A percentile compares a stretch with the other conserved stretches of the same genome.
Evolutionary conservation across 2,113 vertebrate species (phyloP).

Genomic region (Lamprotornis superbus): DNA sequence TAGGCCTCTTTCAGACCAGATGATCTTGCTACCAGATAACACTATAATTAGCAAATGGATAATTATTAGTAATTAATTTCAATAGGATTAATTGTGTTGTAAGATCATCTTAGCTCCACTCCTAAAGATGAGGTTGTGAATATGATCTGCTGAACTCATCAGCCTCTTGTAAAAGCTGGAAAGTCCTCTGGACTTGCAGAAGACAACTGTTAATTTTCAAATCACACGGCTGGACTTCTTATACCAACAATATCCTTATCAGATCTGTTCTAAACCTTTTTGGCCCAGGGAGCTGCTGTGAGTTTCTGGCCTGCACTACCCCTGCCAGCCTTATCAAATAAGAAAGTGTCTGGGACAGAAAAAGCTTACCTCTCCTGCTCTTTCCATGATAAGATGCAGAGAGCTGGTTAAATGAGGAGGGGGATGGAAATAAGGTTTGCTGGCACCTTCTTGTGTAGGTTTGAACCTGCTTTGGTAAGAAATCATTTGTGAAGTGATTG

Average conservation of each 20-base stretch:
- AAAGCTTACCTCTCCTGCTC: not conserved
- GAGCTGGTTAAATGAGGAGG: not conserved
- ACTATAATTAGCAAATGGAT: not conserved
- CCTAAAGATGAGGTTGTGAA: not conserved
- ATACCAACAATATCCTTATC: not conserved
- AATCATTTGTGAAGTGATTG: not conserved
- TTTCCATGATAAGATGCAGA: not conserved
- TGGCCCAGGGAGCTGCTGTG: not conserved
- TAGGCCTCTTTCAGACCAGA: not conserved
- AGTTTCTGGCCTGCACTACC: not conserved
- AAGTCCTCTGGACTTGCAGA: not conserved
- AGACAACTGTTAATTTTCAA: not conserved
- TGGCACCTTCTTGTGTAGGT: not conserved
- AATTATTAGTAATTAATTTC: not conserved
- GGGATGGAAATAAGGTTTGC: not conserved
- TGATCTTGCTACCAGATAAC: not conserved
- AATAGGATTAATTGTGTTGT: not conserved
- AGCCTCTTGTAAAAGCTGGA: not conserved
- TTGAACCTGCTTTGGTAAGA: not conserved
- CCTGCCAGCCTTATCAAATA: not conserved
- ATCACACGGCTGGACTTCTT: not conserved
- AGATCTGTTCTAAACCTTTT: not conserved
- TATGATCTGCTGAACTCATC: not conserved
- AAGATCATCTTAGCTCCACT: not conserved
- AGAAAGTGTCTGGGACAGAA: not conserved